Base-by-base conservation (phyloP, 2,797 vertebrate species). In the Oreochromis mossambicus region DNA sequence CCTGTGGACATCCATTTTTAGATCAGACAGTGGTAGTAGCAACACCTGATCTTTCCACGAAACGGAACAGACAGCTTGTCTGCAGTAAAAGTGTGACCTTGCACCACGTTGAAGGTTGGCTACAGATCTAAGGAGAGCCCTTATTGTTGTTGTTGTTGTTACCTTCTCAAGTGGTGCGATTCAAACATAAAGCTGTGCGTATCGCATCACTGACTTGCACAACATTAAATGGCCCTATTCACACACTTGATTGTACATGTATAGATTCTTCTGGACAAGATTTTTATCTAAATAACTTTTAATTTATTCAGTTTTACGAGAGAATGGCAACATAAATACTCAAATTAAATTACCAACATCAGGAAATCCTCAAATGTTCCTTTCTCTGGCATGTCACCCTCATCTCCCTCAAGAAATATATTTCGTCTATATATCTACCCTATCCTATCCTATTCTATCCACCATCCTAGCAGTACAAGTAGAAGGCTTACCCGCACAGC, bases 401-500 rank as follows among this genome's bases (percentile, higher is more conserved):
- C 24, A 73, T 73, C 46, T 29, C 24, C 15, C 24, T 32, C 24
- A 73, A 48, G 68, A 50, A 75, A 3, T 32, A 12, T 50, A 50
- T 46, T 50, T 75, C 43, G n/a, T 48, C 41, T 24, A 26, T 26
- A 26, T 4, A 32, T 50, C 17, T 29, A 46, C 10, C 15, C 29
- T 19, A 11, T 51, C 9, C 9, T n/a, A 58, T 58, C 66, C 15
- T 12, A 58, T 58, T 41, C 15, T 12, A 70, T 46, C 66, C 19
- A 48, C 68, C 26, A 75, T 66, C 26, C n/a, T 29, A 26, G 17
- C 10, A n/a, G 46, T 41, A n/a, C 14, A 52, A 73, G 68, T 32
- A 73, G 43, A 12, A 8, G 63, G 21, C 86, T 95, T 94, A 99
- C 98, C 83, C 97, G 95, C 41, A 99, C 97, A n/a, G 97, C 96